Evolutionary conservation across 2,113 vertebrate species (phyloP).

Genomic region (Petrocephalus microphthalmus): DNA sequence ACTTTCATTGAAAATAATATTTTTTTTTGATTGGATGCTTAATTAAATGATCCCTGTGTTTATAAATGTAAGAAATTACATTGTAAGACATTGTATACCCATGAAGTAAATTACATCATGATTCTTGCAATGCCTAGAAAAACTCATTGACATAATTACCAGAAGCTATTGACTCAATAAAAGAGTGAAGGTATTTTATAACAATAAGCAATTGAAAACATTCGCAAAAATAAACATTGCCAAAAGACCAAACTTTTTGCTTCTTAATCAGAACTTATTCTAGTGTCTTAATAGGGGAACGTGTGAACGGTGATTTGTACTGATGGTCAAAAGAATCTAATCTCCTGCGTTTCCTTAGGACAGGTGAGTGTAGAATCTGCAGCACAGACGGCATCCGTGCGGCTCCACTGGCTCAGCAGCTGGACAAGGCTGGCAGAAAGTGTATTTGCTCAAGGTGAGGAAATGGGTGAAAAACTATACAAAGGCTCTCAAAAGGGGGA

Average conservation of each 20-base stretch:
- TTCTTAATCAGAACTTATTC: background rate
- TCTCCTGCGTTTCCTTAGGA: background rate
- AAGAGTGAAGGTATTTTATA: no score
- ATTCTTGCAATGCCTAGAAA: background rate
- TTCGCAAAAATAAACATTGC: background rate
- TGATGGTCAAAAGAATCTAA: background rate
- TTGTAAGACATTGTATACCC: background rate
- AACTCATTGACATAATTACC: background rate
- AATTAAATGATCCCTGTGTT: background rate
- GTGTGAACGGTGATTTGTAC: background rate
- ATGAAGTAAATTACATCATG: background rate
- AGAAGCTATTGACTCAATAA: no score
- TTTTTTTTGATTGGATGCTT: background rate
- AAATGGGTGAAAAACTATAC: background rate
- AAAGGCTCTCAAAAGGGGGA: background rate
- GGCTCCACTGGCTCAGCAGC: background rate
- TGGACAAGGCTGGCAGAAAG: background rate
- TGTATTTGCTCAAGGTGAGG: background rate
- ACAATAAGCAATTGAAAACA: background rate
- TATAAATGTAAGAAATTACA: background rate
- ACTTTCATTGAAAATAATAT: background rate
- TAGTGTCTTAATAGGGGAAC: background rate
- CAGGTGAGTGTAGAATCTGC: background rate
- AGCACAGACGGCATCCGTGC: background rate
- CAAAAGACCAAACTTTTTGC: background rate